Conservation (phyloP, 2,888 invertebrate species). For the Lochmaea capreae region DNA sequence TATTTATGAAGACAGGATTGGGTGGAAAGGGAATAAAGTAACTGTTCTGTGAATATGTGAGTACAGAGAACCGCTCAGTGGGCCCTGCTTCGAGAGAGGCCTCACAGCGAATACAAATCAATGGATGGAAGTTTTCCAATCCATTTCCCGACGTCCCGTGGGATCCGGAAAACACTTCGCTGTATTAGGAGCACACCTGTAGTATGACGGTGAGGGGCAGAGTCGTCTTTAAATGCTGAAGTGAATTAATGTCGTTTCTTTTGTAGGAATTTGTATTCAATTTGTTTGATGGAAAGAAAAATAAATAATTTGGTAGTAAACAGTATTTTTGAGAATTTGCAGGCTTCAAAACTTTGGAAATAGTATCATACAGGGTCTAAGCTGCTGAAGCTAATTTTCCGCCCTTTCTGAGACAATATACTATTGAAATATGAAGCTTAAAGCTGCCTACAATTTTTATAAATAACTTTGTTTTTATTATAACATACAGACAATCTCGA, state of each 20-base stretch:
- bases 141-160: slow-evolving; percentile 60
- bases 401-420: no score
- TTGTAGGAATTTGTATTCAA: slow-evolving; percentile 1
- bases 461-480: no score
- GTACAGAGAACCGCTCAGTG: slow-evolving; percentile 51
- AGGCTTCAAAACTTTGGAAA: no score
- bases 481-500: no score
- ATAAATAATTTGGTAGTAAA: not conserved
- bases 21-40: slow-evolving; percentile 50
- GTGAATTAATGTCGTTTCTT: not conserved
- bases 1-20: slow-evolving; percentile 29
- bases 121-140: slow-evolving; percentile 67
- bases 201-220: slow-evolving; percentile 45
- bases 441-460: no score
- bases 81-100: slow-evolving; percentile 46
- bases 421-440: no score
- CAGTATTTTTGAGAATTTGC: no score
- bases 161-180: slow-evolving; percentile 56
- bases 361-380: no score
- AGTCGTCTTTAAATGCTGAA: slow-evolving; percentile 6
- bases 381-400: no score
- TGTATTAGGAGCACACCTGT: slow-evolving; percentile 61
- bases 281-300: not conserved
- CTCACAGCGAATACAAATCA: slow-evolving; percentile 65
- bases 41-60: slow-evolving; percentile 60